Evolutionary conservation across 2,888 invertebrate species (phyloP).

Genomic region (Tetranychus piercei): DNA sequence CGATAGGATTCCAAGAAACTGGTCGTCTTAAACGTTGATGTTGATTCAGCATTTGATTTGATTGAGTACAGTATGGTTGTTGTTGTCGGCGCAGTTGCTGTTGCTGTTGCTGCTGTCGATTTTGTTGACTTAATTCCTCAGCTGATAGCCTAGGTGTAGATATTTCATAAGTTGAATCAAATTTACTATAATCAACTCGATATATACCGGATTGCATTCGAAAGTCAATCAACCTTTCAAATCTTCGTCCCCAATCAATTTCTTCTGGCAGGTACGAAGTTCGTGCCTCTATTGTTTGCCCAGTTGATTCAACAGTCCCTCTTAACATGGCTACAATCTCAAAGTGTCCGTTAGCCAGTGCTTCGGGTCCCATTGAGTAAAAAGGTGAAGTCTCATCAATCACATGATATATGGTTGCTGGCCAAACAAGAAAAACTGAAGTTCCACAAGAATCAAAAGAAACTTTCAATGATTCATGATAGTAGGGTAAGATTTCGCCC

Average conservation of each 20-base stretch:
- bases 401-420: constrained; percentile 85
- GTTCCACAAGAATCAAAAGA: constrained; percentile 59
- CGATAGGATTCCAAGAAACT: not conserved
- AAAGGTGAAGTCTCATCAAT: constrained; percentile 78
- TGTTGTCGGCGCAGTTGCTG: not conserved
- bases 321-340: constrained; percentile 91
- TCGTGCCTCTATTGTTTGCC: constrained; percentile 27
- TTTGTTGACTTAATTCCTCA: not conserved
- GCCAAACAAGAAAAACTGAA: constrained; percentile 95
- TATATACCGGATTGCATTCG: constrained; percentile 51
- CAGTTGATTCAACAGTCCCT: constrained; percentile 39
- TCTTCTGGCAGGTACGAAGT: constrained; percentile 71
- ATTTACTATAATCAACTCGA: constrained; percentile 63
- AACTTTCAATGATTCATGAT: constrained; percentile 47
- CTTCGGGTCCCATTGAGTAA: constrained; percentile 73
- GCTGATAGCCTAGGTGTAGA: constrained; percentile 78
- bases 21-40: not conserved
- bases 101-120: not conserved
- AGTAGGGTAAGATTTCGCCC: constrained; percentile 80
- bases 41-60: not conserved
- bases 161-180: constrained; percentile 79
- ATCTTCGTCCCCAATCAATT: constrained; percentile 67
- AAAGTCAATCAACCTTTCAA: constrained; percentile 55
- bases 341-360: constrained; percentile 73
- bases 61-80: not conserved